Evolutionary conservation across 2,113 vertebrate genomes (phyloP).

Genomic region (Bambusicola thoracicus): DNA sequence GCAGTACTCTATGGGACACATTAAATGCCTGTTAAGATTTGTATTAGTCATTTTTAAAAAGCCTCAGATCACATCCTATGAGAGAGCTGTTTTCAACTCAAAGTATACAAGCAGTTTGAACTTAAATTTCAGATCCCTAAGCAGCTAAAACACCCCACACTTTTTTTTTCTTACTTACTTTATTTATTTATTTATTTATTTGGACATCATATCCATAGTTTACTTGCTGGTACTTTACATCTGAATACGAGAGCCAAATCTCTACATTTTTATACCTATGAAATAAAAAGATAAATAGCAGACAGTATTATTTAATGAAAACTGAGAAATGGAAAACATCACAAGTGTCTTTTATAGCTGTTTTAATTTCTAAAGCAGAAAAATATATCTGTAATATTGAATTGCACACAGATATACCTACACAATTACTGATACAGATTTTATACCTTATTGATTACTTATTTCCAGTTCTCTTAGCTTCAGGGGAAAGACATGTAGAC

Average conservation of each 20-base stretch:
- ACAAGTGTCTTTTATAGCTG: background rate
- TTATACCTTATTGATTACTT: background rate
- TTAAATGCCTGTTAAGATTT: background rate
- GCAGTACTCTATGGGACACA: background rate
- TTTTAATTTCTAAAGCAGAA: background rate
- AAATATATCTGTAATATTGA: background rate
- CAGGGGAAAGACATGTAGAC: background rate
- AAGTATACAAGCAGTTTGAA: background rate
- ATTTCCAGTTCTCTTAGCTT: background rate
- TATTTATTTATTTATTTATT: background rate
- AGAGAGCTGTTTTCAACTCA: background rate
- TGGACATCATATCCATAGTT: background rate
- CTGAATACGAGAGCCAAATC: background rate
- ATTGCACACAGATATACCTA: background rate
- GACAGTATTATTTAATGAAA: background rate
- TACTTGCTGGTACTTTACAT: background rate
- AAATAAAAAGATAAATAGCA: background rate
- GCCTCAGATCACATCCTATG: background rate
- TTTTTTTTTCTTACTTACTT: background rate
- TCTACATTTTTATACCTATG: background rate
- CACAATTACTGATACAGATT: background rate
- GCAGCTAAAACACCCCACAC: accelerated
- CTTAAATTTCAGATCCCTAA: background rate
- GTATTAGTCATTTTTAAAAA: background rate
- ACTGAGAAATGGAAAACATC: background rate